phyloP scores from a whole-genome alignment of 2,797 vertebrate species.

The Sebastes miniatus region DNA sequence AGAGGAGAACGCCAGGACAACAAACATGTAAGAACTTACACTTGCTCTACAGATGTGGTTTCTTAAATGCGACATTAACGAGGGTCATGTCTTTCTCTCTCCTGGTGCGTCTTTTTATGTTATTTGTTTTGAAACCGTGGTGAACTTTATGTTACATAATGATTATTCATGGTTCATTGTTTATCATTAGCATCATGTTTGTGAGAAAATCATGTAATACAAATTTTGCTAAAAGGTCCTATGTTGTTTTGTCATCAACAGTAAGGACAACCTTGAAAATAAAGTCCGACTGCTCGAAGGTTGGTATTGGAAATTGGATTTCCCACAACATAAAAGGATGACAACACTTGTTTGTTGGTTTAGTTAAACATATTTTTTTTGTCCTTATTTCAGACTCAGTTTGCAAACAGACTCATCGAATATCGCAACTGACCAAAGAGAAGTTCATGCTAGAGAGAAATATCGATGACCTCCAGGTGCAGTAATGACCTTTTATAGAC shows the following conservation, averaged over 20 bases:
- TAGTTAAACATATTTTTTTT: neutral
- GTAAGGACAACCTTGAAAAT: constrained; percentile 89
- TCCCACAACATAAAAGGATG: neutral
- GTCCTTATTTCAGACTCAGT: constrained; percentile 80
- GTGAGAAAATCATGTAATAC: neutral
- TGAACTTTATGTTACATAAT: neutral
- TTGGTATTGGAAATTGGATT: constrained; percentile 60
- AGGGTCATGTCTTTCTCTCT: neutral
- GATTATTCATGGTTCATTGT: neutral
- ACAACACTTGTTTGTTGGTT: neutral
- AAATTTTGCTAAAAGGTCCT: neutral
- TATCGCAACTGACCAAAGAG: constrained; percentile 85
- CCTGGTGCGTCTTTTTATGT: neutral
- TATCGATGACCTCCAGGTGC: constrained; percentile 84
- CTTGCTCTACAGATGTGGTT: neutral
- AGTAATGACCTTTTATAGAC: neutral
- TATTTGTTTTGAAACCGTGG: neutral
- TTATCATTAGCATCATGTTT: neutral
- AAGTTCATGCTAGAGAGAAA: constrained; percentile 85
- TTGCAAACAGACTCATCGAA: constrained; percentile 83
- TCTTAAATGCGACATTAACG: neutral
- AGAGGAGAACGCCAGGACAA: constrained; percentile 84
- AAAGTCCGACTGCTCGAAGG: constrained; percentile 90
- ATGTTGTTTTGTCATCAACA: constrained; percentile 59
- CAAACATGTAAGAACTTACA: constrained; percentile 81